Evolutionary conservation across 1,140 invertebrate genomes (phyloP).

Genomic region (Lepidostoma basale): DNA sequence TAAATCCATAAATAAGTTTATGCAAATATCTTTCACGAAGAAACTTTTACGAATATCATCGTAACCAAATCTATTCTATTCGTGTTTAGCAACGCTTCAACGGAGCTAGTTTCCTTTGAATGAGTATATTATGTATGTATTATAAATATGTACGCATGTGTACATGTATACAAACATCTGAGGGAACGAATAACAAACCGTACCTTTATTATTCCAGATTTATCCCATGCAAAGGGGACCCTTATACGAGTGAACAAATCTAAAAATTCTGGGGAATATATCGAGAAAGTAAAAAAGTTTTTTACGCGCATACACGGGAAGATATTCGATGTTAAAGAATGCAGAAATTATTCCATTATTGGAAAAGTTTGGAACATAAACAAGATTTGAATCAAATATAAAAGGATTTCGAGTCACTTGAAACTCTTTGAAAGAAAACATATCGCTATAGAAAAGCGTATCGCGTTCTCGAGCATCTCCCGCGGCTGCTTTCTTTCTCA

Average conservation of each 20-base stretch:
- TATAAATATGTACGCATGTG: too few species aligned
- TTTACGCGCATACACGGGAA: not conserved
- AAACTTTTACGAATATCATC: too few species aligned
- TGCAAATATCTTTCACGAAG: too few species aligned
- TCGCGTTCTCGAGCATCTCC: too few species aligned
- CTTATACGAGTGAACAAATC: conserved; percentile 8
- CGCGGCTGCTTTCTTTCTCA: too few species aligned
- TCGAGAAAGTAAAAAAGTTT: conserved; percentile 18
- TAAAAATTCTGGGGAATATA: not conserved
- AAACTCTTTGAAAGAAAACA: conserved; percentile 8
- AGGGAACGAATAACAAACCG: not conserved
- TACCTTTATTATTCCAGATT: conserved; percentile 24
- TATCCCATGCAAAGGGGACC: conserved; percentile 15
- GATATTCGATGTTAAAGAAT: conserved; percentile 27
- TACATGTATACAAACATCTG: too few species aligned
- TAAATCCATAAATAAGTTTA: too few species aligned
- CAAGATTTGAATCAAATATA: conserved; percentile 25
- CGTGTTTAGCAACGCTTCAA: not conserved
- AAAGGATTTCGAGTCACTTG: conserved; percentile 17
- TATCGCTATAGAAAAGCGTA: not conserved
- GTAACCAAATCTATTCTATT: conserved; percentile 8
- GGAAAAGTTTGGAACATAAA: conserved; percentile 24
- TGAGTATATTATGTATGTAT: too few species aligned
- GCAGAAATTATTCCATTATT: conserved; percentile 28
- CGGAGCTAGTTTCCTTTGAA: conserved; percentile 4